These are phyloP conservation scores for Sebastes goodei DNA, from an alignment of 2,797 vertebrate species.

Conservation along the genomic window DNA sequence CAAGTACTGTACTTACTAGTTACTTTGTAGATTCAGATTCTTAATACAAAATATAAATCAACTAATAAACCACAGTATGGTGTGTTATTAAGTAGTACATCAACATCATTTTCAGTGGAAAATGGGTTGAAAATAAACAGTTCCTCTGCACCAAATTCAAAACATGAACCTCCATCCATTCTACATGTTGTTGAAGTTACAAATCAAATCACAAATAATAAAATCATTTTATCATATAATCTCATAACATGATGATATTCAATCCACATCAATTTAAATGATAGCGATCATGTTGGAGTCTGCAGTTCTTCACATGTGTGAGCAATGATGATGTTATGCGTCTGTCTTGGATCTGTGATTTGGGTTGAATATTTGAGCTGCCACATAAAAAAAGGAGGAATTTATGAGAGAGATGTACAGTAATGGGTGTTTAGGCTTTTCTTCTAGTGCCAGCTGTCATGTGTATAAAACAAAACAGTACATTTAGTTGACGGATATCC, in stretches of 20 bases:
- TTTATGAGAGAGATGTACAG: conserved; percentile 4
- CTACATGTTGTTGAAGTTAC: background rate
- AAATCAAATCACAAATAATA: conserved; percentile 11
- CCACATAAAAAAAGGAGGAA: conserved; percentile 10
- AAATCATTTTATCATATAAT: background rate
- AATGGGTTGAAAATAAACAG: conserved; percentile 20
- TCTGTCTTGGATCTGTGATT: conserved; percentile 36
- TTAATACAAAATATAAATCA: too few relatives aligned
- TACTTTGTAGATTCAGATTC: too few relatives aligned
- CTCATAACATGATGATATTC: background rate
- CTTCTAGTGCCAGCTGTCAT: background rate
- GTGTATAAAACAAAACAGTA: background rate
- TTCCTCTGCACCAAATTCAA: conserved; percentile 15
- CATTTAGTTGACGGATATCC: conserved; percentile 9
- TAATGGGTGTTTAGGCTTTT: conserved; percentile 21
- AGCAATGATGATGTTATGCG: conserved; percentile 17
- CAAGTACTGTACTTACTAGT: too few relatives aligned
- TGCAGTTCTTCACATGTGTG: conserved; percentile 44
- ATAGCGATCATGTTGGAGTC: conserved; percentile 3
- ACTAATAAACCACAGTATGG: too few relatives aligned
- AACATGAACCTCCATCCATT: background rate
- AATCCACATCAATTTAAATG: background rate
- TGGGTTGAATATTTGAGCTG: conserved; percentile 7
- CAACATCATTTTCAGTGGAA: conserved; percentile 4
- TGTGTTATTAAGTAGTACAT: too few relatives aligned